A percentile compares a stretch with the other conserved stretches of the same genome.
These are phyloP conservation scores for Hyperoplus immaculatus DNA, from an alignment of 2,797 vertebrate genomes.

Conservation along the genomic window DNA sequence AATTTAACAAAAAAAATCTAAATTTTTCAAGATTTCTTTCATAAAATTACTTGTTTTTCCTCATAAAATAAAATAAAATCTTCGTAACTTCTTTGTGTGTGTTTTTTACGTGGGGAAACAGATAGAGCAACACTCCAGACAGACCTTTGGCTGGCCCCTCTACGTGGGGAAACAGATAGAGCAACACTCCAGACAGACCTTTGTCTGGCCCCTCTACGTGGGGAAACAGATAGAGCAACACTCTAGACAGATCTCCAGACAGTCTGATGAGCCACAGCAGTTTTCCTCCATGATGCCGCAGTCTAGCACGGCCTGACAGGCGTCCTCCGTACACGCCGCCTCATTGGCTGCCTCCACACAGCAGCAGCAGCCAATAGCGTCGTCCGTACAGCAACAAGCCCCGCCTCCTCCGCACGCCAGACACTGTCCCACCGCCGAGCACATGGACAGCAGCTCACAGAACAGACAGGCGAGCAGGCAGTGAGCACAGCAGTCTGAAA, in stretches of 20 bases:
- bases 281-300: constrained; percentile 84
- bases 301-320: constrained; percentile 80
- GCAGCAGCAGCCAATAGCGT: constrained; percentile 66
- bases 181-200: constrained; percentile 89
- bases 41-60: too few species aligned
- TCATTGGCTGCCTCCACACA: constrained; percentile 72
- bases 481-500: constrained; percentile 84
- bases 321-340: constrained; percentile 69
- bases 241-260: constrained; percentile 88
- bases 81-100: too few species aligned
- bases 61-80: too few species aligned
- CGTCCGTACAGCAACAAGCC: constrained; percentile 63
- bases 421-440: constrained; percentile 80
- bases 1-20: too few species aligned
- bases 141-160: too few species aligned
- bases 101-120: constrained; percentile 59
- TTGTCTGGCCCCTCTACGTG: too few species aligned
- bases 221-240: constrained; percentile 90
- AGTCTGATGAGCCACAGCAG: constrained; percentile 87
- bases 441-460: constrained; percentile 86
- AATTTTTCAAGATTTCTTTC: too few species aligned
- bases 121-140: constrained; percentile 72
- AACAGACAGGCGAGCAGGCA: constrained; percentile 89
- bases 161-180: constrained; percentile 86
- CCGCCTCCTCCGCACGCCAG: constrained; percentile 77